Conservation (phyloP, 1,140 invertebrate species). For the Pachyrhynchus sulphureomaculatus region DNA sequence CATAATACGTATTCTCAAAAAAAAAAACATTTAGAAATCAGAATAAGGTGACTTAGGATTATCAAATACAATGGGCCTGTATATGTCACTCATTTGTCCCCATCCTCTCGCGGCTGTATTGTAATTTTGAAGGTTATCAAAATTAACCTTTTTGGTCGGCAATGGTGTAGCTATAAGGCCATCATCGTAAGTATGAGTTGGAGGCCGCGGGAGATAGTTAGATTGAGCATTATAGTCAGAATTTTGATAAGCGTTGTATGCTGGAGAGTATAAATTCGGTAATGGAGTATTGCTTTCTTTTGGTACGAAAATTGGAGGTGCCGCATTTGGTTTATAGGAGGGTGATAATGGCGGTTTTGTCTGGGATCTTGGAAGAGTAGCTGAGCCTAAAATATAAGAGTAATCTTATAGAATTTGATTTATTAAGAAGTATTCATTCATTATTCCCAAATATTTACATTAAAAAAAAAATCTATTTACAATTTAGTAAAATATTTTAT, state of each 20-base stretch:
- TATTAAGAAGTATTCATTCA: too few relatives aligned
- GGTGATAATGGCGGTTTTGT: slow-evolving; percentile 56
- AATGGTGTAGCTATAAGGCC: slow-evolving; percentile 18
- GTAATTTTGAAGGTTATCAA: slow-evolving; percentile 60
- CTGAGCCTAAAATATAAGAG: slow-evolving; percentile 52
- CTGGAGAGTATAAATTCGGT: slow-evolving; percentile 52
- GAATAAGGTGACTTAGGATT: slow-evolving; percentile 59
- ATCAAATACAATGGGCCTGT: slow-evolving; percentile 68
- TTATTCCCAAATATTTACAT: too few relatives aligned
- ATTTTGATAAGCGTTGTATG: slow-evolving; percentile 35
- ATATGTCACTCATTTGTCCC: slow-evolving; percentile 64
- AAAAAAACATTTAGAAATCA: slow-evolving; percentile 66
- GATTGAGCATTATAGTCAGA: slow-evolving; percentile 15
- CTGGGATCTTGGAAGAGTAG: slow-evolving; percentile 56
- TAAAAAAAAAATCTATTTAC: too few relatives aligned
- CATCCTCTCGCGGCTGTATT: slow-evolving; percentile 81
- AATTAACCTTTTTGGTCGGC: slow-evolving; percentile 36
- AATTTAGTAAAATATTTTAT: too few relatives aligned
- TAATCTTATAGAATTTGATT: not conserved
- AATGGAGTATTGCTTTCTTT: slow-evolving; percentile 54
- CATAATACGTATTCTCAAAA: too few relatives aligned
- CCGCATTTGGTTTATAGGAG: slow-evolving; percentile 49
- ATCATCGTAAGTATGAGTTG: slow-evolving; percentile 19
- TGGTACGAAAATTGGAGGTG: slow-evolving; percentile 49
- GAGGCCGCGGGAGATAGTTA: slow-evolving; percentile 13